Evolutionary conservation across 2,888 invertebrate species (phyloP), one percentile per base, ranked within the genome.

Genomic region (Deroplatys truncata): DNA sequence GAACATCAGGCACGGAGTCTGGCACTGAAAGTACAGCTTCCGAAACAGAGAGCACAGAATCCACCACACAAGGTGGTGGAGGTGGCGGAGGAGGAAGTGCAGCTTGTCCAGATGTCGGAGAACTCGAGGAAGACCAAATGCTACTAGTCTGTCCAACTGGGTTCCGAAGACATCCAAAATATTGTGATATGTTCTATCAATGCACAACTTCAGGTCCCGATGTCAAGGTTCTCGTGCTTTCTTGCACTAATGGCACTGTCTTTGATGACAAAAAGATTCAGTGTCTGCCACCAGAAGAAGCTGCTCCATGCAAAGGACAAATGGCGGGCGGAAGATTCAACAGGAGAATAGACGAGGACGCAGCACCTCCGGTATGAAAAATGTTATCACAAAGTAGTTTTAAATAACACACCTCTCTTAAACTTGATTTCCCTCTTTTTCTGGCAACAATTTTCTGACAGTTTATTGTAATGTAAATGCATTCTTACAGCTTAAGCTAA

Each of bases 151-250:
- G 98, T 92, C 98, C 98, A 15, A 97, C 97, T 10, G 97, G 97
- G 82, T 98, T 98, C 93, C 95, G 95, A 92, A 94, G 97, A 91
- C 97, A 98, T 94, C 97, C 98, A 0, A 97, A 96, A 92, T 96
- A 96, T 92, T 98, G 98, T 92, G 97, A 97, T 92, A 93, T 97
- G 91, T 97, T 98, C 94, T 98, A 98, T 92, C 98, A 98, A 93
- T 98, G 98, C 92, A 96, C 96, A 28, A 95, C 95, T 91, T 91
- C 92, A 16, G 95, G 94, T 85, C 95, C 96, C 92, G 96, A 97
- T 91, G 93, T 96, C n/a, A 97, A 96, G 92, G 94, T 97, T 90
- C 94, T 97, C 2, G 95, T 96, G 15, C 95, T 98, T 91, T 96
- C 96, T 91, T 98, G 98, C 93, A 97, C 97, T 20, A 96, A 96